A percentile compares a stretch with the other conserved stretches of the same genome.
Evolutionary conservation across 2,888 invertebrate genomes (phyloP).

Genomic region (Protodeltote pygarga): DNA sequence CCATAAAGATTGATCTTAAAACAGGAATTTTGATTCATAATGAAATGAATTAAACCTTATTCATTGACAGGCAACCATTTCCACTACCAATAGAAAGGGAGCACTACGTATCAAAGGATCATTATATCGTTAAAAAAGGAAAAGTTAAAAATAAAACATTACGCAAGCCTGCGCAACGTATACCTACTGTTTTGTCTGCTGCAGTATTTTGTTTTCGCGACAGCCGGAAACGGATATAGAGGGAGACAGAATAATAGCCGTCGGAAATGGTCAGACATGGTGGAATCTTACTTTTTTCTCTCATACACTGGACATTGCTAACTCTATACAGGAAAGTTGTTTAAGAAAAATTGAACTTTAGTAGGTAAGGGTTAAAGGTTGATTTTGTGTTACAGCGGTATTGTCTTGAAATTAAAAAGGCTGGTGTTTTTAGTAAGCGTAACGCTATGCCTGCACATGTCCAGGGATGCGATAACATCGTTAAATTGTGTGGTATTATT

Average conservation of each 20-base stretch:
- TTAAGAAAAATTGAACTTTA: conserved; percentile 50
- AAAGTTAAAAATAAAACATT: conserved; percentile 29
- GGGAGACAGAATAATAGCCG: conserved; percentile 87
- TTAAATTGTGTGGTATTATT: conserved; percentile 33
- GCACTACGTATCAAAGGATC: conserved; percentile 26
- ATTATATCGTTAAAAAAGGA: conserved; percentile 15
- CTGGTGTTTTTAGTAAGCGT: conserved; percentile 58
- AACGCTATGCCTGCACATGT: conserved; percentile 59
- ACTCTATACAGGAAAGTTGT: conserved; percentile 64
- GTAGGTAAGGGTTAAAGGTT: conserved; percentile 17
- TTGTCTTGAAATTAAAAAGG: conserved; percentile 45
- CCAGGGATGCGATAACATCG: conserved; percentile 57
- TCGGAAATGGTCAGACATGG: conserved; percentile 87
- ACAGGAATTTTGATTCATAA: no score
- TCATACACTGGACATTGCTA: conserved; percentile 77
- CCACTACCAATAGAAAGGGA: conserved; percentile 11
- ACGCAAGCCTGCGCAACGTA: conserved; percentile 40
- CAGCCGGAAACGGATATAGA: conserved; percentile 86
- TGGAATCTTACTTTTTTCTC: conserved; percentile 82
- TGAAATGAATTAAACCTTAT: background rate
- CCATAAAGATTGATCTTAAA: no score
- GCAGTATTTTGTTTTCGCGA: conserved; percentile 84
- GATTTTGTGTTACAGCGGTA: conserved; percentile 36
- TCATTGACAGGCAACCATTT: conserved; percentile 17
- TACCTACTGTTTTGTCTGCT: conserved; percentile 66